phyloP scores from a whole-genome alignment of 2,888 invertebrate species.

The Nematopogon swammerdamellus region DNA sequence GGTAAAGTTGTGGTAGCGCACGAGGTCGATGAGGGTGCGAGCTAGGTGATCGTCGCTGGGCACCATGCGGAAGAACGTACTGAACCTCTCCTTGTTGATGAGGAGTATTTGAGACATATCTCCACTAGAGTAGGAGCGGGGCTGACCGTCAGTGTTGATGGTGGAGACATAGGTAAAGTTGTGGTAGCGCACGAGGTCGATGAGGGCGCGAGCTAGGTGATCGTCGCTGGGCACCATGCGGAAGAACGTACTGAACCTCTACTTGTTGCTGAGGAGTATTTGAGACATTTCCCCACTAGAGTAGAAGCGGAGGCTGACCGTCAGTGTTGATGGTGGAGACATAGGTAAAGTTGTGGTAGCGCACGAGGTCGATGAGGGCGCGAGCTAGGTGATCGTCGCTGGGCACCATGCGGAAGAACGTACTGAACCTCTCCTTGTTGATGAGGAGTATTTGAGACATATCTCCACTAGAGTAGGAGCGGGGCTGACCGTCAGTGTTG shows the following conservation, averaged over 20 bases:
- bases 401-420: conserved; percentile 75
- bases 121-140: too few species aligned
- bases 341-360: conserved; percentile 73
- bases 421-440: conserved; percentile 31
- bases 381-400: conserved; percentile 75
- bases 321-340: conserved; percentile 69
- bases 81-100: conserved; percentile 16
- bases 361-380: conserved; percentile 66
- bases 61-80: conserved; percentile 74
- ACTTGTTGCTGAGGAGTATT: conserved; percentile 66
- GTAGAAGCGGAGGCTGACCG: conserved; percentile 35
- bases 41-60: conserved; percentile 78
- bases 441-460: too few species aligned
- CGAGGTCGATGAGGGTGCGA: conserved; percentile 66
- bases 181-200: conserved; percentile 63
- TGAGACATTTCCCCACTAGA: too few species aligned
- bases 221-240: conserved; percentile 76
- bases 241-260: conserved; percentile 70
- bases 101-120: too few species aligned
- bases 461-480: too few species aligned
- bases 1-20: conserved; percentile 70
- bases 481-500: conserved; percentile 66
- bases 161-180: conserved; percentile 80
- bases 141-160: conserved; percentile 66
- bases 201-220: conserved; percentile 71